These are phyloP conservation scores for Verasper variegatus DNA, from an alignment of 2,113 vertebrate species.

Conservation along the genomic window DNA sequence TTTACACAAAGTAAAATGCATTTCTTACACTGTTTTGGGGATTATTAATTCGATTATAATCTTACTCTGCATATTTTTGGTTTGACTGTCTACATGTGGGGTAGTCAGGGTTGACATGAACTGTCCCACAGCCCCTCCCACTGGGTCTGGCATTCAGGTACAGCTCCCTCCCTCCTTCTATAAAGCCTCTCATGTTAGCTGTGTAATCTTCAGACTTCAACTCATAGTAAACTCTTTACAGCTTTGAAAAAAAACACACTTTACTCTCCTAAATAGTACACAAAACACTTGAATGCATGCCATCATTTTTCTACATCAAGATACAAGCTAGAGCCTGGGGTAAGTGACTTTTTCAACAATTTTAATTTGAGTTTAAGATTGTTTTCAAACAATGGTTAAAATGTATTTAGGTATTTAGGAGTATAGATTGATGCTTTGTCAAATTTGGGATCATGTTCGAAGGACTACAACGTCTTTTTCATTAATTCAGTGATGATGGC, in stretches of 20 bases:
- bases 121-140: slow-evolving; percentile 76
- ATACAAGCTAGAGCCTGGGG: slow-evolving; percentile 37
- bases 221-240: slow-evolving; percentile 61
- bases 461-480: neutral
- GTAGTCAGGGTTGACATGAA: slow-evolving; percentile 64
- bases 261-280: slow-evolving; percentile 9
- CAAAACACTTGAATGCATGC: slow-evolving; percentile 42
- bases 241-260: slow-evolving; percentile 13
- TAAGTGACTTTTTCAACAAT: slow-evolving; percentile 45
- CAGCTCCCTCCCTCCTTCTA: slow-evolving; percentile 74
- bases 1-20: slow-evolving; percentile 1
- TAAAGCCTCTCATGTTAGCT: slow-evolving; percentile 73
- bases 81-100: slow-evolving; percentile 62
- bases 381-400: too few species aligned
- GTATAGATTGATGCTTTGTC: neutral
- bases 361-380: neutral
- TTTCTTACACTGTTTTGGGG: neutral
- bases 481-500: neutral
- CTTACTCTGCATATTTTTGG: slow-evolving; percentile 47
- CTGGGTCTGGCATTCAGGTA: slow-evolving; percentile 79
- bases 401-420: neutral
- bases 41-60: slow-evolving; percentile 22
- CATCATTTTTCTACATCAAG: slow-evolving; percentile 15
- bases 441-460: neutral
- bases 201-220: slow-evolving; percentile 69